phyloP scores from a whole-genome alignment of 2,888 invertebrate species.

The Tachina lurida region DNA sequence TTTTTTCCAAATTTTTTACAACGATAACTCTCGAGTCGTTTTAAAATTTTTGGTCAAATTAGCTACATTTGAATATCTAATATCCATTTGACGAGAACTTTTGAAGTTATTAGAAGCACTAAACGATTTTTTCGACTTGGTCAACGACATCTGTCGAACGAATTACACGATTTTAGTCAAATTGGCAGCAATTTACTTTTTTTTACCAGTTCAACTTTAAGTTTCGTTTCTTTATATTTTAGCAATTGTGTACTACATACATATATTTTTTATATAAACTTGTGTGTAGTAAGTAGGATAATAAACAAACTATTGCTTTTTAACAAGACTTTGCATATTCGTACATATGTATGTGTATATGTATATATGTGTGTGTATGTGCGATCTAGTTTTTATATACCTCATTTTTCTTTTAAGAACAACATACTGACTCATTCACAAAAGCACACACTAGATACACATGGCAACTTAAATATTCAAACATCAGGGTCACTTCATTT shows the following conservation, averaged over 20 bases:
- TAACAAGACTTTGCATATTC: constrained; percentile 45
- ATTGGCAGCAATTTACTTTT: too few relatives aligned
- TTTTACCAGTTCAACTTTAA: too few relatives aligned
- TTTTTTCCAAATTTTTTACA: too few relatives aligned
- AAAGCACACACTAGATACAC: constrained; percentile 9
- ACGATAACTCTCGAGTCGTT: too few relatives aligned
- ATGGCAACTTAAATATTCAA: constrained; percentile 24
- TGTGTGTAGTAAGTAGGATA: constrained; percentile 12
- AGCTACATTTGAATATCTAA: too few relatives aligned
- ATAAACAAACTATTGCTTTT: constrained; percentile 42
- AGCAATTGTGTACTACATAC: constrained; percentile 31
- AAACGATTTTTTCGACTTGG: too few relatives aligned
- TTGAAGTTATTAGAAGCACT: too few relatives aligned
- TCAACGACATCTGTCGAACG: too few relatives aligned
- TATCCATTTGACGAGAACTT: too few relatives aligned
- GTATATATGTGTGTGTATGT: neutral
- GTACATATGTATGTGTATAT: neutral
- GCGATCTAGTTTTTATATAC: constrained; percentile 4
- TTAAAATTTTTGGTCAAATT: too few relatives aligned
- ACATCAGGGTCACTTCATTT: constrained; percentile 69
- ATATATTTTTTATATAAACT: neutral
- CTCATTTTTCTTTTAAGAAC: constrained; percentile 7
- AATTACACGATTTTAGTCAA: too few relatives aligned
- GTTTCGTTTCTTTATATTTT: neutral
- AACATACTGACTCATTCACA: constrained; percentile 47